Evolutionary conservation across 2,113 vertebrate genomes (phyloP).

Genomic region (Morone chrysops): DNA sequence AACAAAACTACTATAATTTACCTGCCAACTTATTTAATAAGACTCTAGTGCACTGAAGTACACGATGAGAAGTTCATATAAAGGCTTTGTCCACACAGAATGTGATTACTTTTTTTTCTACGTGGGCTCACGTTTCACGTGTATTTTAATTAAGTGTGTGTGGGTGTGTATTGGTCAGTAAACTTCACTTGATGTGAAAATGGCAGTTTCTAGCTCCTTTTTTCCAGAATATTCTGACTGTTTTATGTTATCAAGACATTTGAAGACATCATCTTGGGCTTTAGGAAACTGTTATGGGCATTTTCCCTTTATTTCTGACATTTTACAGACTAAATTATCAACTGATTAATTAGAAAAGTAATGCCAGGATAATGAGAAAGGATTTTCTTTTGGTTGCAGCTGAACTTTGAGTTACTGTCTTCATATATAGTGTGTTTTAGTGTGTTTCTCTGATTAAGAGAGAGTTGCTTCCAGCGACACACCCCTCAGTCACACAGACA

Average conservation of each 20-base stretch:
- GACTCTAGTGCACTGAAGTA: neutral
- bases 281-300: neutral
- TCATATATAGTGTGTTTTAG: neutral
- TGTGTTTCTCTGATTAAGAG: neutral
- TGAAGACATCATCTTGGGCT: neutral
- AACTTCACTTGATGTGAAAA: neutral
- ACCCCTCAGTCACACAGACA: slow-evolving; percentile 34
- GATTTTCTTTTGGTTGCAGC: too few relatives aligned
- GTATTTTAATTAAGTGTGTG: neutral
- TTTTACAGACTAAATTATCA: neutral
- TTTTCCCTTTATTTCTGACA: neutral
- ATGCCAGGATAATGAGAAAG: neutral
- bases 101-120: neutral
- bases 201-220: too few relatives aligned
- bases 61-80: neutral
- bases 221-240: too few relatives aligned
- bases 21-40: neutral
- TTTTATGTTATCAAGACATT: too few relatives aligned
- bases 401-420: neutral
- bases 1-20: neutral
- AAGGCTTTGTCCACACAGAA: neutral
- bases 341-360: neutral
- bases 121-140: neutral
- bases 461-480: slow-evolving; percentile 2
- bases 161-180: neutral